Conservation (phyloP, 1,140 invertebrate genomes). For the Paramacrobiotus metropolitanus region DNA sequence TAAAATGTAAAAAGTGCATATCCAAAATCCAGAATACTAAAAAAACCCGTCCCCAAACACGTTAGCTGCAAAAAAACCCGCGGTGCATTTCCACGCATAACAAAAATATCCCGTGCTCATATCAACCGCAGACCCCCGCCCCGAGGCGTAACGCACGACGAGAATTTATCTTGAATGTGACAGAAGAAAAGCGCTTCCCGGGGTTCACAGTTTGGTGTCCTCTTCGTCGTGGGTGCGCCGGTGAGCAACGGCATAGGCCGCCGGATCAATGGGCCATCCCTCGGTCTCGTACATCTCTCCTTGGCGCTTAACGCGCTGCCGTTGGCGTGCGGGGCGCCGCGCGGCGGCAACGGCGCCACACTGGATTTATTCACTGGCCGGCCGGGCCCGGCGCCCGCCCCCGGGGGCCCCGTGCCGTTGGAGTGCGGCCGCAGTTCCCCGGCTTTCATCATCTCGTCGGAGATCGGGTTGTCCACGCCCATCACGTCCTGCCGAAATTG, state of each 20-base stretch:
- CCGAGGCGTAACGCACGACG: too few relatives aligned
- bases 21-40: too few relatives aligned
- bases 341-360: background rate
- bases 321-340: background rate
- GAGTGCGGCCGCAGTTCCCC: background rate
- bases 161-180: too few relatives aligned
- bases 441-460: background rate
- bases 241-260: background rate
- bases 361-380: background rate
- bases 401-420: background rate
- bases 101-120: too few relatives aligned
- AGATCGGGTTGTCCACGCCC: background rate
- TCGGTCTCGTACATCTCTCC: background rate
- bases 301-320: background rate
- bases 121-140: too few relatives aligned
- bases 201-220: background rate
- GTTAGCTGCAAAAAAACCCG: too few relatives aligned
- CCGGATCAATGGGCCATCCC: background rate
- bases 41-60: too few relatives aligned
- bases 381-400: too few relatives aligned
- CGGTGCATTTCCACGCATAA: too few relatives aligned
- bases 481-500: background rate
- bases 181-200: too few relatives aligned
- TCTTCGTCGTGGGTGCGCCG: background rate
- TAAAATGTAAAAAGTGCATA: too few relatives aligned